A percentile compares a stretch with the other conserved stretches of the same genome.
Conservation (phyloP, 2,797 vertebrate genomes). For the Rhodeus uyekii region DNA sequence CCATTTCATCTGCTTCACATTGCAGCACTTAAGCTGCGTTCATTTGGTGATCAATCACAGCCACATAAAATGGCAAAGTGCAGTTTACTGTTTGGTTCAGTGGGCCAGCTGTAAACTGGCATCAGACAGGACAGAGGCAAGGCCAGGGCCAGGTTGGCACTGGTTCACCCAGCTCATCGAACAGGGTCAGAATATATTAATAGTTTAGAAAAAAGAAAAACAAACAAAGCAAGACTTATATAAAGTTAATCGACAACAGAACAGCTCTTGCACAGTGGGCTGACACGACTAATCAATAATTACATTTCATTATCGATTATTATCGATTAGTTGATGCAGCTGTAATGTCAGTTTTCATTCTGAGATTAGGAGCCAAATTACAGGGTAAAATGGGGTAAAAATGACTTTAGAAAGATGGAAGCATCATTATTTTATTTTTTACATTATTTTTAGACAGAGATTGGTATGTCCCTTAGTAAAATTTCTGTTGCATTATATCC, state of each 20-base stretch:
- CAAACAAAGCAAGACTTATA: no score
- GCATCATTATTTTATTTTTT: no score
- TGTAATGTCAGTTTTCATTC: no score
- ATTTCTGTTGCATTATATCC: no score
- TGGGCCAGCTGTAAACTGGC: neutral
- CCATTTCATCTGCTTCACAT: constrained; percentile 44
- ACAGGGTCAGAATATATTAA: neutral
- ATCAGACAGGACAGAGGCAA: neutral
- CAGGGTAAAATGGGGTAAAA: no score
- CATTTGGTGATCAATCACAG: constrained; percentile 51
- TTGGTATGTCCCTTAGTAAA: no score
- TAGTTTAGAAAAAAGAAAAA: neutral
- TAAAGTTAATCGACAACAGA: neutral
- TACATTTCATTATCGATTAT: no score
- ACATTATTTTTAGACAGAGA: no score
- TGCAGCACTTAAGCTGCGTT: constrained; percentile 45
- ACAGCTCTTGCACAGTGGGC: neutral
- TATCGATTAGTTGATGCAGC: no score
- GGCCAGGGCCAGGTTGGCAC: neutral
- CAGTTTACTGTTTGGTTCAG: constrained; percentile 41
- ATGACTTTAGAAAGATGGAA: no score
- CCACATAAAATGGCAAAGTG: constrained; percentile 39
- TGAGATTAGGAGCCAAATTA: no score
- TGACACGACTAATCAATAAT: no score
- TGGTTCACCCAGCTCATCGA: neutral